phyloP scores from a whole-genome alignment of 2,113 vertebrate species.

The Neogobius melanostomus region DNA sequence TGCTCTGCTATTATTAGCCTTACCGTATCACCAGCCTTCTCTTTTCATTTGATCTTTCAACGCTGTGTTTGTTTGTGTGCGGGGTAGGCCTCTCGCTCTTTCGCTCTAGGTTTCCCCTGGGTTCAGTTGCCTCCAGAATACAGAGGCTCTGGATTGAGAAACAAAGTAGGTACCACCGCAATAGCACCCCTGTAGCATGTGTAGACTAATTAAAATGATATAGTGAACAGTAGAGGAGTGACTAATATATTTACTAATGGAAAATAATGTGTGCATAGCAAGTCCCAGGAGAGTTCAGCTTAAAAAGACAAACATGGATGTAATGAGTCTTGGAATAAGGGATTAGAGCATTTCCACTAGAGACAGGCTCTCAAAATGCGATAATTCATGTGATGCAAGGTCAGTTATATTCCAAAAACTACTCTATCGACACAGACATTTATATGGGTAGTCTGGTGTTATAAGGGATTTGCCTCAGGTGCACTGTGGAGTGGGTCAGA shows the following conservation, averaged over 20 bases:
- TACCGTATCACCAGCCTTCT: not conserved
- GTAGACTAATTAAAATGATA: constrained; percentile 26
- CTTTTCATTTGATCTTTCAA: constrained; percentile 9
- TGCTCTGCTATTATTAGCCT: constrained; percentile 12
- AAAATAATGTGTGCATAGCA: constrained; percentile 19
- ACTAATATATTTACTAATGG: not conserved
- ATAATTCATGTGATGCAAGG: no score
- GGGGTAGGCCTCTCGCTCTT: constrained; percentile 72
- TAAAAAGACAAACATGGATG: not conserved
- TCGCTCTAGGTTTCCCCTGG: constrained; percentile 77
- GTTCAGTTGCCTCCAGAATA: constrained; percentile 85
- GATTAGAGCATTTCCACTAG: not conserved
- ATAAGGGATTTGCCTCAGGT: no score
- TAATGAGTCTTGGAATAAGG: not conserved
- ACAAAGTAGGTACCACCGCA: constrained; percentile 81
- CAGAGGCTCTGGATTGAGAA: constrained; percentile 78
- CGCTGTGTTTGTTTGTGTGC: constrained; percentile 40
- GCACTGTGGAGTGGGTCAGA: no score
- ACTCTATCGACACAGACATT: no score
- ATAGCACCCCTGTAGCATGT: constrained; percentile 40
- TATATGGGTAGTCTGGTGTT: no score
- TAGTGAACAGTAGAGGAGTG: not conserved
- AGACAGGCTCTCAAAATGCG: not conserved
- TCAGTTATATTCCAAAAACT: no score
- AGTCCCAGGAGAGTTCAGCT: not conserved